Evolutionary conservation across 92 coral and sea anemone genomes (phyloP).

Genomic region (Bergia puertoricense): DNA sequence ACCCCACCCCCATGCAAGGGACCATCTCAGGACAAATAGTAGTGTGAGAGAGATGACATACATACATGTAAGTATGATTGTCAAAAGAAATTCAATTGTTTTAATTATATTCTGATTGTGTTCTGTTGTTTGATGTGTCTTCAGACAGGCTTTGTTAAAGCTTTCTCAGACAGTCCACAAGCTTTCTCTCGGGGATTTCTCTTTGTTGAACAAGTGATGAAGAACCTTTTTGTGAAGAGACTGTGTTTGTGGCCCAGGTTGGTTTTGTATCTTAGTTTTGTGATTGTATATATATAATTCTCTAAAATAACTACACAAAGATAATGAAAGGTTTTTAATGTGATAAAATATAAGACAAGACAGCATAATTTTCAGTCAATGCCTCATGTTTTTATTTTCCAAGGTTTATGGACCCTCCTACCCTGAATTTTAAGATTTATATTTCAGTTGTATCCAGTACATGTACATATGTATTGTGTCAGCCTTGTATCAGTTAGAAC

Average conservation of each 20-base stretch:
- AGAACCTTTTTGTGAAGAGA: constrained; percentile 88
- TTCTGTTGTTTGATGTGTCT: background rate
- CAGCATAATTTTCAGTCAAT: too few species aligned
- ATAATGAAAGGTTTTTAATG: background rate
- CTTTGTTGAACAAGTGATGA: constrained; percentile 96
- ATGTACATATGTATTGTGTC: too few species aligned
- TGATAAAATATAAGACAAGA: too few species aligned
- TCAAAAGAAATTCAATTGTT: background rate
- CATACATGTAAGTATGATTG: background rate
- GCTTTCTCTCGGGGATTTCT: constrained; percentile 85
- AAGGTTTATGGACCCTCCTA: too few species aligned
- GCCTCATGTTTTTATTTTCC: too few species aligned
- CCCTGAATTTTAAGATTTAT: too few species aligned
- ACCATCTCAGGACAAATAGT: too few species aligned
- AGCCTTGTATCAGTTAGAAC: too few species aligned
- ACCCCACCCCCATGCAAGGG: too few species aligned
- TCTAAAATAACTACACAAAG: background rate
- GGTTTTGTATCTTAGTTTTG: background rate
- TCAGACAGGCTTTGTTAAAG: constrained; percentile 92
- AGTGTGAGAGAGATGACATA: too few species aligned
- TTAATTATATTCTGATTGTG: too few species aligned
- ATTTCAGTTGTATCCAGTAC: too few species aligned
- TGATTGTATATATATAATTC: background rate
- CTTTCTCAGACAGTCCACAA: constrained; percentile 92
- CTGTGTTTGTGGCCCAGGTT: constrained; percentile 97